phyloP scores from a whole-genome alignment of 2,797 vertebrate species.

The Chelidonichthys spinosus region DNA sequence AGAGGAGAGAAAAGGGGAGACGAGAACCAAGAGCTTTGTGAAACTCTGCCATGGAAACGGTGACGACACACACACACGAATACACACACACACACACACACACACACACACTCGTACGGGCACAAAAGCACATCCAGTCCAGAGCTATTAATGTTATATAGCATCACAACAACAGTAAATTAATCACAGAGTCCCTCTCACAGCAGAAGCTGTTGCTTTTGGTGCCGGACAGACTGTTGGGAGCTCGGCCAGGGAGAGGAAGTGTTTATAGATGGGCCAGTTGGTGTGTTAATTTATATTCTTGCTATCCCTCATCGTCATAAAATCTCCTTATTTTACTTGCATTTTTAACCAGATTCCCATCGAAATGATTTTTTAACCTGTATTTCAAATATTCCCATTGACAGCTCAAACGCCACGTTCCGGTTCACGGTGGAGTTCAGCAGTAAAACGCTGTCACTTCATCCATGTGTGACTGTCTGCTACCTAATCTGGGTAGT shows the following conservation, averaged over 20 bases:
- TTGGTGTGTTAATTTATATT: conserved; percentile 41
- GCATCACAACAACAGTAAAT: conserved; percentile 60
- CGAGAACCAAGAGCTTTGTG: conserved; percentile 71
- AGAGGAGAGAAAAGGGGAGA: conserved; percentile 67
- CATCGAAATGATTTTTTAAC: background rate
- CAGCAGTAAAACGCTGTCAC: background rate
- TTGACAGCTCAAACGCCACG: background rate
- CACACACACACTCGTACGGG: conserved; percentile 8
- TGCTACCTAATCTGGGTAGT: conserved; percentile 7
- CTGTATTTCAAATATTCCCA: background rate
- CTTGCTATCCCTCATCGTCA: conserved; percentile 12
- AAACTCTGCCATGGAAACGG: conserved; percentile 75
- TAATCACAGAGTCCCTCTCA: conserved; percentile 53
- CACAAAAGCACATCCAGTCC: conserved; percentile 50
- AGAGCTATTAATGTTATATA: conserved; percentile 68
- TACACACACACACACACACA: conserved; percentile 10
- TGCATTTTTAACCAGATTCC: background rate
- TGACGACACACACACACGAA: conserved; percentile 8
- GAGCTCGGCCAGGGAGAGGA: conserved; percentile 52
- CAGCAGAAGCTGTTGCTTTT: conserved; percentile 54
- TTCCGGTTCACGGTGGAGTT: background rate
- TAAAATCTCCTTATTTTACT: conserved; percentile 10
- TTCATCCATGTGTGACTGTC: background rate
- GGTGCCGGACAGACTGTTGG: conserved; percentile 42
- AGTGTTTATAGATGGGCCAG: conserved; percentile 44